Percentiles rank a stretch among this genome's conserved stretches.
phyloP scores from a whole-genome alignment of 2,113 vertebrate species.

The Cyprinodon variegatus region DNA sequence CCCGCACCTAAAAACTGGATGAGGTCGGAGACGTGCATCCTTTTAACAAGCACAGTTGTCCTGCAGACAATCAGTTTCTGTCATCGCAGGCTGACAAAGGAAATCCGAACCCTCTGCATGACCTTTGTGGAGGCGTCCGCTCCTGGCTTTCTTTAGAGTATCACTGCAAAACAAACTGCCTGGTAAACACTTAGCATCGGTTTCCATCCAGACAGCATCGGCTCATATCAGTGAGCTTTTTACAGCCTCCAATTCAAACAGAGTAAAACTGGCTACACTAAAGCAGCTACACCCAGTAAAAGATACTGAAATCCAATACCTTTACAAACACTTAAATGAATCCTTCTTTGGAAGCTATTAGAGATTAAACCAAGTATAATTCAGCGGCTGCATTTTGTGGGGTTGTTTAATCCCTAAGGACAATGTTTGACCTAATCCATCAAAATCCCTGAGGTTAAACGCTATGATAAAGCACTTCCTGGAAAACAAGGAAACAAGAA shows the following conservation, averaged over 20 bases:
- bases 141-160: conserved; percentile 20
- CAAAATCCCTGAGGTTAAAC: not conserved
- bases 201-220: conserved; percentile 20
- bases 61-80: conserved; percentile 11
- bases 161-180: conserved; percentile 44
- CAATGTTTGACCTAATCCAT: not conserved
- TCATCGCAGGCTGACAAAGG: conserved; percentile 28
- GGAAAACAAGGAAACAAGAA: not conserved
- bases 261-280: not conserved
- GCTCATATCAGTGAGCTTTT: conserved; percentile 39
- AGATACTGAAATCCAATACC: not conserved
- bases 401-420: not conserved
- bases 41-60: conserved; percentile 17
- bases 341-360: not conserved
- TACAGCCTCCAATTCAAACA: conserved; percentile 35
- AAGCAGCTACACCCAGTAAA: not conserved
- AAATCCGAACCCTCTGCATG: conserved; percentile 29
- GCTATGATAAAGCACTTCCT: not conserved
- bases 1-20: conserved; percentile 13
- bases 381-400: not conserved
- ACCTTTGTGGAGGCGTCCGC: conserved; percentile 45
- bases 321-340: not conserved
- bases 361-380: not conserved
- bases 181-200: conserved; percentile 40
- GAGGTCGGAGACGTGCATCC: conserved; percentile 4